Base-by-base conservation (phyloP, 2,113 vertebrate genomes). In the Haliaeetus leucogaster region DNA sequence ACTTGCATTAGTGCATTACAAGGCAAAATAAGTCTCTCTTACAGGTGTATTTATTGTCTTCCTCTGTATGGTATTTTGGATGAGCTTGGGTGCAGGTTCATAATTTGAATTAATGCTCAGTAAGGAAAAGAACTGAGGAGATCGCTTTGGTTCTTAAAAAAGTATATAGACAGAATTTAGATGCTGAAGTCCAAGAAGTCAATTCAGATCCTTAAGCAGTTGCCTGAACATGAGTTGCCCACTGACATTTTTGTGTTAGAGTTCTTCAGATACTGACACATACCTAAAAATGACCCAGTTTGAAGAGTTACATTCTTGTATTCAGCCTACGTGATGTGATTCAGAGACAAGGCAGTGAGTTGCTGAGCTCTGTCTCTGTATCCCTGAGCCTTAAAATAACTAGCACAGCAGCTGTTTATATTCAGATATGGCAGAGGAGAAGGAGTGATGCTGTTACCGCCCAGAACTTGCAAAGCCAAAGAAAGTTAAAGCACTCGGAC, bases 311-410 rank as follows among this genome's bases (percentile, higher is more conserved):
- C 3, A 4, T 93, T 80, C 86, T 59, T 67, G n/a, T 73, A 15
- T 84, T 84, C 86, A 71, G 84, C 89, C 91, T 93, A 62, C 34
- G 1, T 83, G 65, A 82, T 82, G 43, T 87, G 89, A 96, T 91
- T 96, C 91, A 87, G 86, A 90, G 87, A 67, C 56, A 87, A 71
- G 84, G 68, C 93, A 83, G 81, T 43, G 87, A 96, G 95, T 84
- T 91, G 66, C 95, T 93, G 91, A 95, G 95, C 84, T 94, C 91
- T 88, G 71, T 68, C 70, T 55, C 71, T 87, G 26, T 78, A 80
- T 61, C 87, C 93, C 81, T 84, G 36, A 87, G 74, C 66, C 71
- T 91, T 72, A 63, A 91, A 89, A 93, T 89, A 96, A 50, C 72
- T 48, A 89, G 61, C 40, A 52, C 48, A 94, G 85, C 87, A 91